A percentile compares a stretch with the other conserved stretches of the same genome.
Conservation (phyloP, 2,797 vertebrate species). For the Tapera naevia region DNA sequence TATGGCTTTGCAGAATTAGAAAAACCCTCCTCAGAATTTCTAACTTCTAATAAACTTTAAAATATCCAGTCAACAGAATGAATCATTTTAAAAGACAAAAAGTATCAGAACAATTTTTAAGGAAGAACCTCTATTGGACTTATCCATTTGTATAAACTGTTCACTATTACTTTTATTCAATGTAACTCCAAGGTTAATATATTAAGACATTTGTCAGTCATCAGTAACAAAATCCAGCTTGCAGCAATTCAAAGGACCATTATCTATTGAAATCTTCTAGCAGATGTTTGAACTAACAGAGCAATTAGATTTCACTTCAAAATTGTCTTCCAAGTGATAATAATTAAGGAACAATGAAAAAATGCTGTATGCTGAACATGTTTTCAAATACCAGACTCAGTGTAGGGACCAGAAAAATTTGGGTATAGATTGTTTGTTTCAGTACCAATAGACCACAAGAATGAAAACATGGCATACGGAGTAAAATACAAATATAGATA, state of each 20-base stretch:
- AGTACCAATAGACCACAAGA: background rate
- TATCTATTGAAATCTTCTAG: conserved; percentile 16
- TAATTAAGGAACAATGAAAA: conserved; percentile 44
- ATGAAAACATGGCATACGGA: fast-evolving
- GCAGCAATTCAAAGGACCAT: background rate
- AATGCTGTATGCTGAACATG: background rate
- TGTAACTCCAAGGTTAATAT: background rate
- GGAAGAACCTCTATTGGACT: background rate
- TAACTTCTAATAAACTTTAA: conserved; percentile 81
- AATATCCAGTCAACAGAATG: conserved; percentile 80
- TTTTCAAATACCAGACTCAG: background rate
- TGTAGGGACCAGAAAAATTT: background rate
- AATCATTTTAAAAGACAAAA: conserved; percentile 59
- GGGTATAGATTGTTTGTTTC: background rate
- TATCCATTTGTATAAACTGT: background rate
- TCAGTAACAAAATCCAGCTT: background rate
- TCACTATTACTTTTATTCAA: background rate
- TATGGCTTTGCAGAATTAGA: conserved; percentile 77
- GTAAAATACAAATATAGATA: background rate
- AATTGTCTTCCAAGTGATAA: conserved; percentile 29
- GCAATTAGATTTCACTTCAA: conserved; percentile 42
- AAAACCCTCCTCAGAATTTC: conserved; percentile 73
- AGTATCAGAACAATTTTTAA: background rate
- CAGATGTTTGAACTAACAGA: background rate
- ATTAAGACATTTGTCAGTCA: background rate